Evolutionary conservation across 2,888 invertebrate genomes (phyloP), one percentile per base, ranked within the genome.

Genomic region (Leptogaster cylindrica): DNA sequence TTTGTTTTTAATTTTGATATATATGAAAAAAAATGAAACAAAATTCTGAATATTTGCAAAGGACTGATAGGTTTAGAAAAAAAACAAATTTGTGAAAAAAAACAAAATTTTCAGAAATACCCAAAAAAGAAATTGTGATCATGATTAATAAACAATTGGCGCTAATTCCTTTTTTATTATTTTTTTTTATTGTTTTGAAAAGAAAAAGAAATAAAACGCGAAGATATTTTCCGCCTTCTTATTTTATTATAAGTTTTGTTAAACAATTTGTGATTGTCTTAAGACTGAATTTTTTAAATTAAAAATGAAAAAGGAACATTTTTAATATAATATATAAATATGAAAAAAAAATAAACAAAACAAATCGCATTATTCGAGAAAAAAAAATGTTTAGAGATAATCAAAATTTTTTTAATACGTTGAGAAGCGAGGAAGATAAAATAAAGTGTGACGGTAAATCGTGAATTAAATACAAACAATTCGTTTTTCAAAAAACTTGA

Each of bases 241-340:
- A n/a, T 70, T 66, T 72, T 71, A 72, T 75, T 68, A 46, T 27
- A 68, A 71, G 66, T 72, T 73, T 72, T 71, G 70, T 73, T 73
- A 71, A 74, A 73, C 72, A 73, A 75, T 75, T 74, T 75, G 75
- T 75, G 75, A 75, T 75, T 73, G 75, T 74, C 74, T 73, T 69
- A 74, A 75, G 75, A 75, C 75, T 75, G 75, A 75, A 74, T 74
- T 74, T 73, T 73, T 72, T 70, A 68, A 70, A 66, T 55, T 68
- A 39, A 66, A 65, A 68, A 67, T 61, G 58, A 50, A 65, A 66
- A 65, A 65, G 41, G 66, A 69, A 61, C 63, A 61, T 72, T 67
- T 58, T 61, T 61, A 27, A 44, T 61, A 48, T 64, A 18, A 64
- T 48, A 55, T 41, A 39, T 39, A 41, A 18, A 10, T 8, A 31